Evolutionary conservation across 2,797 vertebrate species (phyloP).

Genomic region (Menidia menidia): DNA sequence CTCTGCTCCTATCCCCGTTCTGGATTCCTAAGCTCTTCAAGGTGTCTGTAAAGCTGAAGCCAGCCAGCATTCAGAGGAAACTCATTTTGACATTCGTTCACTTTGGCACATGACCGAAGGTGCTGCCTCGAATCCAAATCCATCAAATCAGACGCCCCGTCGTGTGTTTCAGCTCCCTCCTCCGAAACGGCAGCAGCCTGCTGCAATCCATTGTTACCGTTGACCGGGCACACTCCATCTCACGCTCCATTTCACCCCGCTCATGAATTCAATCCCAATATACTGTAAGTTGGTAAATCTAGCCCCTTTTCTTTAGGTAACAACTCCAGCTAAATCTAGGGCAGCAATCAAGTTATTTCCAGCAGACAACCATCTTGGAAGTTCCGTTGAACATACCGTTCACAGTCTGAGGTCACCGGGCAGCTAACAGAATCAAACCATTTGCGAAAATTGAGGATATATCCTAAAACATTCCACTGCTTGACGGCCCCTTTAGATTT

Average conservation of each 20-base stretch:
- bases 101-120: not conserved
- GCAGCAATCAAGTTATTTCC: not conserved
- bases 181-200: not conserved
- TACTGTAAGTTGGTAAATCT: not conserved
- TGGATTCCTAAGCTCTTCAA: not conserved
- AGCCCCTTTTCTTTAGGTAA: too few species aligned
- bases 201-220: slow-evolving; percentile 1
- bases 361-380: not conserved
- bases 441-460: too few species aligned
- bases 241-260: not conserved
- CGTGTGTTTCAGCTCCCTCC: not conserved
- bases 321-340: not conserved
- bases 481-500: too few species aligned
- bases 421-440: too few species aligned
- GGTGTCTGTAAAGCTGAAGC: not conserved
- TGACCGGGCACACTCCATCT: slow-evolving; percentile 1
- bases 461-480: too few species aligned
- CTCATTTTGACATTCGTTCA: slow-evolving; percentile 3
- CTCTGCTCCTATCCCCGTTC: not conserved
- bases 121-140: slow-evolving; percentile 9
- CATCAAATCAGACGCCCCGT: not conserved
- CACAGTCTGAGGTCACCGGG: too few species aligned
- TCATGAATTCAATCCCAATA: slow-evolving; percentile 5
- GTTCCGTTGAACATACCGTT: too few species aligned
- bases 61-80: not conserved